A percentile compares a stretch with the other conserved stretches of the same genome.
These are phyloP conservation scores for Trachymyrmex septentrionalis DNA, from an alignment of 1,140 invertebrate genomes.

Conservation along the genomic window DNA sequence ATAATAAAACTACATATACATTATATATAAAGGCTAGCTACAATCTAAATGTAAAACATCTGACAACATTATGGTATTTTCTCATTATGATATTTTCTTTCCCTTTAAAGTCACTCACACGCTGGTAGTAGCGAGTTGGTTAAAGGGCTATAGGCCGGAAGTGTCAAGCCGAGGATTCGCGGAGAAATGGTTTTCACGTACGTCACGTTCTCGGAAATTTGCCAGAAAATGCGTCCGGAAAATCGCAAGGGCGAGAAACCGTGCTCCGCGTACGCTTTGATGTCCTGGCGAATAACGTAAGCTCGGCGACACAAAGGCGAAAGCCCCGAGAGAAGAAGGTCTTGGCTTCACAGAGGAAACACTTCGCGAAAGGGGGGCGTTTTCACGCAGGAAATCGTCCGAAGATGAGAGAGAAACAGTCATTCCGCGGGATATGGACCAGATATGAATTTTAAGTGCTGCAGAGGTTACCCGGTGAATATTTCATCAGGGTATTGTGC, in stretches of 20 bases:
- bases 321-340: constrained; percentile 12
- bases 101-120: constrained; percentile 7
- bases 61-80: neutral
- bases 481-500: constrained; percentile 45
- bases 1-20: neutral
- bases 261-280: constrained; percentile 37
- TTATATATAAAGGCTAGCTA: neutral
- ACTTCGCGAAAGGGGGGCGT: constrained; percentile 42
- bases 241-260: constrained; percentile 60
- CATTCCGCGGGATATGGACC: neutral
- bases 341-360: constrained; percentile 28
- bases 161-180: constrained; percentile 34
- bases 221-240: constrained; percentile 31
- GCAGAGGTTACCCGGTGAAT: constrained; percentile 27
- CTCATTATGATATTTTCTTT: neutral
- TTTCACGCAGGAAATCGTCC: constrained; percentile 46
- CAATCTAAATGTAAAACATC: constrained; percentile 9
- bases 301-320: constrained; percentile 54
- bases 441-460: constrained; percentile 40
- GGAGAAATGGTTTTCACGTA: constrained; percentile 16
- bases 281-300: constrained; percentile 51
- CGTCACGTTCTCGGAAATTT: constrained; percentile 37
- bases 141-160: neutral
- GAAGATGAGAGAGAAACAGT: constrained; percentile 28
- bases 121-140: constrained; percentile 13